Percentiles rank a stretch among this genome's conserved stretches.
These are phyloP conservation scores for Otocyon megalotis DNA, from an alignment of 2,113 vertebrate genomes.

Conservation along the genomic window DNA sequence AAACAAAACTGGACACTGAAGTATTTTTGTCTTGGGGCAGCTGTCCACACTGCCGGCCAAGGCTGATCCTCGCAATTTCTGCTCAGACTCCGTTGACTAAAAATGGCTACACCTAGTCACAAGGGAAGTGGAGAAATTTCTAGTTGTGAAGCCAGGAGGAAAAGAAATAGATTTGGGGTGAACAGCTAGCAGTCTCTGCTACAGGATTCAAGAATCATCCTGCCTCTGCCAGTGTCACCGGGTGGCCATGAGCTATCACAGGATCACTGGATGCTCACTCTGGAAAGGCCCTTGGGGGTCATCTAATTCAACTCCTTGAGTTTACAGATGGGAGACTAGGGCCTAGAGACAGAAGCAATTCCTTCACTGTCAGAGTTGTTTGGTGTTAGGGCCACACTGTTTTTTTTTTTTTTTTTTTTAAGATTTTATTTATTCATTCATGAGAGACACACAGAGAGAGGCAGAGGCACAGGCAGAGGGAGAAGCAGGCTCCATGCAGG, in stretches of 20 bases:
- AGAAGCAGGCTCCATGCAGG: no score
- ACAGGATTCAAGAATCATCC: neutral
- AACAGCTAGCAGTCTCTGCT: neutral
- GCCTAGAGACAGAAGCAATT: neutral
- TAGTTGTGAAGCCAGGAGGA: neutral
- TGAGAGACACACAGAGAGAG: no score
- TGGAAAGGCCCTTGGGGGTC: neutral
- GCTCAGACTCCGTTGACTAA: neutral
- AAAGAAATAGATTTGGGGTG: neutral
- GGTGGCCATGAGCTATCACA: neutral
- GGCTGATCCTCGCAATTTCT: neutral
- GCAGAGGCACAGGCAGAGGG: no score
- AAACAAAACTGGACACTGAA: conserved; percentile 35
- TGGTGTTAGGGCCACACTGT: neutral
- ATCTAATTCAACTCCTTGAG: neutral
- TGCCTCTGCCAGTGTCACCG: neutral
- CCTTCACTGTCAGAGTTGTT: neutral
- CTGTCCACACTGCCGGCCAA: neutral
- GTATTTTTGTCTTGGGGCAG: conserved; percentile 31
- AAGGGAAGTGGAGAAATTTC: conserved; percentile 21
- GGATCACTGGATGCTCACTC: neutral
- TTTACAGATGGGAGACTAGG: conserved; percentile 15
- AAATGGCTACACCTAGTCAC: neutral
- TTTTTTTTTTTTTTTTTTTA: neutral
- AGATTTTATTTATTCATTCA: no score